Conservation (phyloP, 2,797 vertebrate genomes). For the Dicrostonyx torquatus region DNA sequence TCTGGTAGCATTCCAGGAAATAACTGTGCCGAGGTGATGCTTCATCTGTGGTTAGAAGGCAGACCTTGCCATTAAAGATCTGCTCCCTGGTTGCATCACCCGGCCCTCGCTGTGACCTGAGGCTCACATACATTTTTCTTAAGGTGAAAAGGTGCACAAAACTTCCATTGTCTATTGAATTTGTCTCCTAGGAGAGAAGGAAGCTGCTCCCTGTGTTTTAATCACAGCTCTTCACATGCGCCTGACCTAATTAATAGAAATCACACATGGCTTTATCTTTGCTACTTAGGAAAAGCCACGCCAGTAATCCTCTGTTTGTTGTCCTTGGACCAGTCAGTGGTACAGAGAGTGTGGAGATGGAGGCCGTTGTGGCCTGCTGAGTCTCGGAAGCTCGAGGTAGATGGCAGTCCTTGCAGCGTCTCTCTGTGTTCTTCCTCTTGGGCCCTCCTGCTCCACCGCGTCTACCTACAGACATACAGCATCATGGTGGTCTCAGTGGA, state of each 20-base stretch:
- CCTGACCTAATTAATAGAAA: constrained; percentile 43
- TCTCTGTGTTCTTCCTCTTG: background rate
- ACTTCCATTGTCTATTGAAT: background rate
- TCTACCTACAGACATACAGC: background rate
- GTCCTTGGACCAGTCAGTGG: background rate
- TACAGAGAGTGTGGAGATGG: background rate
- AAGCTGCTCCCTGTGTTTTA: constrained; percentile 40
- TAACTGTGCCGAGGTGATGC: background rate
- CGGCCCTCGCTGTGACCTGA: background rate
- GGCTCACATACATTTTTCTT: background rate
- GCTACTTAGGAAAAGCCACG: background rate
- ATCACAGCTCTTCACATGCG: constrained; percentile 44
- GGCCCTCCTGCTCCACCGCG: background rate
- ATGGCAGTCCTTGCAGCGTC: no score
- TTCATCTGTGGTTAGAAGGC: constrained; percentile 9
- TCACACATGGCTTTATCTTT: background rate
- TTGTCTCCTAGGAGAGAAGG: constrained; percentile 43
- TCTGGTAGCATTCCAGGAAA: constrained; percentile 26
- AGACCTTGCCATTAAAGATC: background rate
- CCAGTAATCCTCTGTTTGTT: background rate
- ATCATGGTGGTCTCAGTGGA: no score
- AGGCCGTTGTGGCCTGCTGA: background rate
- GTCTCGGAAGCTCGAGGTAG: background rate
- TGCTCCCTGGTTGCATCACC: accelerated
- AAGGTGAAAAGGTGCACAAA: constrained; percentile 35